Evolutionary conservation across 1,140 invertebrate species (phyloP).

Genomic region (Halictus rubicundus): DNA sequence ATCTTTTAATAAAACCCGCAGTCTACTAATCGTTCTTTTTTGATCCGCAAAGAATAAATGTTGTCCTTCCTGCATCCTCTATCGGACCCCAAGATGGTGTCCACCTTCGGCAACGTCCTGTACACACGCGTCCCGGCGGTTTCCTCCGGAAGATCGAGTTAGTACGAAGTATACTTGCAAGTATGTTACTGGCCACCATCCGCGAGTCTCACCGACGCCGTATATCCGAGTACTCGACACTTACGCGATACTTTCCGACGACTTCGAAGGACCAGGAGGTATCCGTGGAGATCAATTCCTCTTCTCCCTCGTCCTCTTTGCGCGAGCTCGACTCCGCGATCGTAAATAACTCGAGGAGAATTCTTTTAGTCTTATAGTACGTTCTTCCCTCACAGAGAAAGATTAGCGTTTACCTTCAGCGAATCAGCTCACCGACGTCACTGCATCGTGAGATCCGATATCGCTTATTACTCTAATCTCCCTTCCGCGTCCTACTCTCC

Average conservation of each 20-base stretch:
- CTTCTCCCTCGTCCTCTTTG: neutral
- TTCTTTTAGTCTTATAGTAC: neutral
- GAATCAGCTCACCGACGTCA: neutral
- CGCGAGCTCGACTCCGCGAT: neutral
- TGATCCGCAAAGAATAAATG: no score
- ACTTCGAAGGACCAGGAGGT: neutral
- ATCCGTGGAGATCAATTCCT: constrained; percentile 1
- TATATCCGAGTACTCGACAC: neutral
- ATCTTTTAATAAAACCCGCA: no score
- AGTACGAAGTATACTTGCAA: neutral
- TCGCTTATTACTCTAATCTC: neutral
- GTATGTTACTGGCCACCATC: neutral
- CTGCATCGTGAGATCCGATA: neutral
- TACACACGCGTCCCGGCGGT: neutral
- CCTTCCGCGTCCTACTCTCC: neutral
- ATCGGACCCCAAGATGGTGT: neutral
- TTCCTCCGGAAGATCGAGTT: neutral
- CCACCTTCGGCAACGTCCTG: neutral
- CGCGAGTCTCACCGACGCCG: neutral
- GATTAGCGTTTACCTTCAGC: no score
- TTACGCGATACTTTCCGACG: neutral
- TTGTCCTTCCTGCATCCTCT: neutral
- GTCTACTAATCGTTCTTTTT: no score
- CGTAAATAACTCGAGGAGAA: neutral
- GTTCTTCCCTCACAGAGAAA: neutral